Evolutionary conservation across 1,140 invertebrate genomes (phyloP).

Genomic region (Brachionus koreanus): DNA sequence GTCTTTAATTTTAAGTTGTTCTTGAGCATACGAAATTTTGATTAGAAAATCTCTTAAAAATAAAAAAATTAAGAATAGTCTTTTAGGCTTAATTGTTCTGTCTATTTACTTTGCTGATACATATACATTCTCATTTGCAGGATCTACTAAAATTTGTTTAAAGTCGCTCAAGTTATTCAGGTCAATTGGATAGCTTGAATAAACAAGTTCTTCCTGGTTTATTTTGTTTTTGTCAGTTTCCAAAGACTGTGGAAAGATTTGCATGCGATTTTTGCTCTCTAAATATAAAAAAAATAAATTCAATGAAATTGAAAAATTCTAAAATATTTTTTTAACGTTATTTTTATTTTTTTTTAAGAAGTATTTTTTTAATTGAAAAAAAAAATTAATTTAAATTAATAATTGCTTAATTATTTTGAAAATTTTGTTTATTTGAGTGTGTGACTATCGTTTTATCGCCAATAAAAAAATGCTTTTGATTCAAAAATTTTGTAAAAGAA

Average conservation of each 20-base stretch:
- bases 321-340: too few relatives aligned
- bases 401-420: too few relatives aligned
- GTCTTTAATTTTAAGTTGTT: background rate
- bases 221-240: background rate
- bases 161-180: background rate
- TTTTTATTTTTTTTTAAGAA: too few relatives aligned
- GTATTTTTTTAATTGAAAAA: too few relatives aligned
- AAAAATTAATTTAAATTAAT: too few relatives aligned
- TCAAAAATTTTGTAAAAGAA: background rate
- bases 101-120: conserved; percentile 9
- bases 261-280: conserved; percentile 7
- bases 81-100: background rate
- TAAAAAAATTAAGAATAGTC: background rate
- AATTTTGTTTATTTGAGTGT: too few relatives aligned
- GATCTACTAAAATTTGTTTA: conserved; percentile 37
- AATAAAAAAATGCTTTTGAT: background rate
- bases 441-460: too few relatives aligned
- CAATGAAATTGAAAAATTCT: background rate
- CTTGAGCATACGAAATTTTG: background rate
- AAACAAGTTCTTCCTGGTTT: background rate
- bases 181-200: background rate
- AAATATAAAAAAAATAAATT: background rate
- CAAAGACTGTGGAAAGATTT: background rate
- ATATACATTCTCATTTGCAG: background rate
- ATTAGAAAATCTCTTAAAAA: conserved; percentile 7